Evolutionary conservation across 1,140 invertebrate species (phyloP).

Genomic region (Eurosta solidaginis): DNA sequence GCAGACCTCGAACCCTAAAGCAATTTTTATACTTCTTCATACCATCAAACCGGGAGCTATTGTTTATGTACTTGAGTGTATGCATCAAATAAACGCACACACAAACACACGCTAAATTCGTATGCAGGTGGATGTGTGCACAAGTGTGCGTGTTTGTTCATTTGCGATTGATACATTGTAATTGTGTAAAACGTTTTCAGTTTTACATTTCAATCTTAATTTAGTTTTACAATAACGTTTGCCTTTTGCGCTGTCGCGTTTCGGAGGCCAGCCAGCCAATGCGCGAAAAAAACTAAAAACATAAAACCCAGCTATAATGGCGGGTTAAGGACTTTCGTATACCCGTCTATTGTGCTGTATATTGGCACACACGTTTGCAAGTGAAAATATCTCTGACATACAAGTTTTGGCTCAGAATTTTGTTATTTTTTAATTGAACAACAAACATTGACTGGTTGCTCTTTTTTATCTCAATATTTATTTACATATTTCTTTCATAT

Average conservation of each 20-base stretch:
- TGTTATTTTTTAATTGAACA: slow-evolving; percentile 24
- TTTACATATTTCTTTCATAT: background rate
- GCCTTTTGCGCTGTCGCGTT: slow-evolving; percentile 17
- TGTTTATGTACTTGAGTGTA: slow-evolving; percentile 5
- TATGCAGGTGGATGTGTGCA: background rate
- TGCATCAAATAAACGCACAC: too few relatives aligned
- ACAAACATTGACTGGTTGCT: background rate
- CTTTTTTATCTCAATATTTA: background rate
- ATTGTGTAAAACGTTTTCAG: slow-evolving; percentile 60
- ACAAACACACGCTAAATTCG: background rate
- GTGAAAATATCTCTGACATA: background rate
- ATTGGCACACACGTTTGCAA: background rate
- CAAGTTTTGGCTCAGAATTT: background rate
- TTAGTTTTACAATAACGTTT: slow-evolving; percentile 58
- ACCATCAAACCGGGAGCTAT: background rate
- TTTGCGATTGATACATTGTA: slow-evolving; percentile 34
- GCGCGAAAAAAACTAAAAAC: background rate
- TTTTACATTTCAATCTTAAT: slow-evolving; percentile 61
- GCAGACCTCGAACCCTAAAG: background rate
- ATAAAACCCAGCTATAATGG: background rate
- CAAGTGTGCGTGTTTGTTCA: background rate
- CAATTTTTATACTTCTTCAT: background rate
- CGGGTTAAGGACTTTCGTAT: background rate
- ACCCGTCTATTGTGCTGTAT: background rate
- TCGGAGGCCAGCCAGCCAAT: background rate